These are phyloP conservation scores for Hippocampus guttulatus DNA, from an alignment of 2,113 vertebrate species.

Conservation along the genomic window DNA sequence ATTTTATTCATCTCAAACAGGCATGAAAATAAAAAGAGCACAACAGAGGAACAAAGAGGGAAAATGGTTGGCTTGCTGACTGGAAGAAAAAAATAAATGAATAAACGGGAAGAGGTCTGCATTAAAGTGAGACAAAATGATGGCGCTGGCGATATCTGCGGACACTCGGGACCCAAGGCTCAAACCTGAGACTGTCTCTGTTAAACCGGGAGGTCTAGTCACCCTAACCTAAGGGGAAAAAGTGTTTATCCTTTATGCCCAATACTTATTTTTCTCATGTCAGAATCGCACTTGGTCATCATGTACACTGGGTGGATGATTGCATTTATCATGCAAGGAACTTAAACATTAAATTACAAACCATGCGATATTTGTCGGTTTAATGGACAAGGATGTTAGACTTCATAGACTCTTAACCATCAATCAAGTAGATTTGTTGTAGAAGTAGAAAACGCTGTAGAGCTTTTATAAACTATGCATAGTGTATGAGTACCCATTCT, in stretches of 20 bases:
- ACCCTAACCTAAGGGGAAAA: background rate
- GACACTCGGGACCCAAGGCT: too few relatives aligned
- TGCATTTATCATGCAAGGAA: background rate
- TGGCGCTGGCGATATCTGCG: too few relatives aligned
- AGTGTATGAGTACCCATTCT: background rate
- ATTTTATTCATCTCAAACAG: too few relatives aligned
- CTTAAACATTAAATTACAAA: background rate
- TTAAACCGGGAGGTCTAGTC: too few relatives aligned
- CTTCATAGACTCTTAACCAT: background rate
- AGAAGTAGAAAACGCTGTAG: conserved; percentile 1
- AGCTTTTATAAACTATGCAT: background rate
- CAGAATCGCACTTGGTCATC: background rate
- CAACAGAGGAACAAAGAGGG: too few relatives aligned
- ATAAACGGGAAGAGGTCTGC: too few relatives aligned
- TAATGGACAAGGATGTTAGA: background rate
- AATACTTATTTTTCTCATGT: background rate
- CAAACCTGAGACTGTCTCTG: too few relatives aligned
- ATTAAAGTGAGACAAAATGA: too few relatives aligned
- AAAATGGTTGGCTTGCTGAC: too few relatives aligned
- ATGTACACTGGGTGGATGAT: background rate
- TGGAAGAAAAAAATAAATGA: too few relatives aligned
- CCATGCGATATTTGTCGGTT: background rate
- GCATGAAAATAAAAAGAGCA: too few relatives aligned
- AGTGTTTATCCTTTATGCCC: background rate
- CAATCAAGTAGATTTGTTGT: background rate